Conservation (phyloP, 1,140 invertebrate genomes). For the Zaprionus davidi region DNA sequence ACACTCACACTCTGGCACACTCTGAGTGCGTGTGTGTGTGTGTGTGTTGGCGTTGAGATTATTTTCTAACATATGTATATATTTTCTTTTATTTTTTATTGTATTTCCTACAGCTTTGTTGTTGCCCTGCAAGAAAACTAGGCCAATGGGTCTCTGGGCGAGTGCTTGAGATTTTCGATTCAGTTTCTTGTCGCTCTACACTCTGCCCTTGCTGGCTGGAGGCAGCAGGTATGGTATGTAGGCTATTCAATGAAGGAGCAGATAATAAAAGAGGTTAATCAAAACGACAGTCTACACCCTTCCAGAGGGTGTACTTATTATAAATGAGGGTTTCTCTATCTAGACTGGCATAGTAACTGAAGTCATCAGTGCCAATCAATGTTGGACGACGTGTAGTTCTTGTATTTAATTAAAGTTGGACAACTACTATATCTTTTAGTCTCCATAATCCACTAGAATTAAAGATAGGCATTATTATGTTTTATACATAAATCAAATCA, state of each 20-base stretch:
- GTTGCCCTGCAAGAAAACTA: constrained; percentile 73
- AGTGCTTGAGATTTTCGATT: constrained; percentile 79
- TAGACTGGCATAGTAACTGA: no score
- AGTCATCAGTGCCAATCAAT: no score
- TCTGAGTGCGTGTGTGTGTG: not conserved
- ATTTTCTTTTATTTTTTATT: constrained; percentile 62
- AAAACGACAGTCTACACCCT: not conserved
- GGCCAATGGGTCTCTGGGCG: constrained; percentile 80
- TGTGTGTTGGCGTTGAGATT: constrained; percentile 79
- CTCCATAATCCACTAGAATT: no score
- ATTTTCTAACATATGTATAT: constrained; percentile 71
- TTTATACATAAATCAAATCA: no score
- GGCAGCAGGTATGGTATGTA: constrained; percentile 17
- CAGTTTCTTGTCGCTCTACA: constrained; percentile 46
- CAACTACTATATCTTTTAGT: no score
- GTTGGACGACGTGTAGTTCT: no score
- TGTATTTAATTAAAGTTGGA: no score
- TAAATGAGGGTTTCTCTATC: no score
- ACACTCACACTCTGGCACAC: constrained; percentile 30
- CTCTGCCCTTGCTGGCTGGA: constrained; percentile 47
- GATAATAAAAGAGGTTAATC: not conserved
- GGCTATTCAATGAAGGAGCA: constrained; percentile 18
- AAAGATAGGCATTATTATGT: no score
- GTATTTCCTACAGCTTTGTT: constrained; percentile 57
- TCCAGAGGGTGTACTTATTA: no score